Evolutionary conservation across 2,113 vertebrate species (phyloP).

Genomic region (Thryonomys swinderianus): DNA sequence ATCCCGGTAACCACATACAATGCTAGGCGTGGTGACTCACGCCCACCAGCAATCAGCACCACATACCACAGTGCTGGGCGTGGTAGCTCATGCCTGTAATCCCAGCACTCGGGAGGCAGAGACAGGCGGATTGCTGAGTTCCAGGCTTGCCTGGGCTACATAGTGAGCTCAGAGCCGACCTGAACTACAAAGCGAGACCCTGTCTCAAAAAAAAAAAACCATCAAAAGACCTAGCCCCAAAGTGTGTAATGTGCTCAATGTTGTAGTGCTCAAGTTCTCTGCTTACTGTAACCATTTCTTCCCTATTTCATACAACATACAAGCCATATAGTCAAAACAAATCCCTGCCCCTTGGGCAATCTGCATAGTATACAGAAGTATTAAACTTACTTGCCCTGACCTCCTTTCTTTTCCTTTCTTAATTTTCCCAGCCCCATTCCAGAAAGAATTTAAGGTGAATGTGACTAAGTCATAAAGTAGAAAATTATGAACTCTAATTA

Average conservation of each 20-base stretch:
- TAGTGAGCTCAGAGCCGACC: too few relatives aligned
- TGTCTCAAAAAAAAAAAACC: too few relatives aligned
- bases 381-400: neutral
- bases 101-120: too few relatives aligned
- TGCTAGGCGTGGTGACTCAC: too few relatives aligned
- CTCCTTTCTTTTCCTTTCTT: neutral
- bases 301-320: neutral
- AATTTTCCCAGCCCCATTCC: neutral
- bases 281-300: neutral
- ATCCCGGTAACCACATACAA: too few relatives aligned
- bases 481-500: constrained; percentile 65
- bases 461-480: constrained; percentile 26
- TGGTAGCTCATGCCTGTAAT: too few relatives aligned
- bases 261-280: rapidly evolving
- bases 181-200: too few relatives aligned
- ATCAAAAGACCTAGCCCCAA: neutral
- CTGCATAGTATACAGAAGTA: neutral
- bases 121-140: too few relatives aligned
- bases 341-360: neutral
- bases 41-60: too few relatives aligned
- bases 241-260: neutral
- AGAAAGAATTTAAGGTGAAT: constrained; percentile 1
- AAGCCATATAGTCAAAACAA: too few relatives aligned
- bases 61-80: too few relatives aligned
- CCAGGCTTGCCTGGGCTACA: too few relatives aligned